Evolutionary conservation across 2,888 invertebrate genomes (phyloP), one percentile per base, ranked within the genome.

Genomic region (Cyrtodaria siliqua): DNA sequence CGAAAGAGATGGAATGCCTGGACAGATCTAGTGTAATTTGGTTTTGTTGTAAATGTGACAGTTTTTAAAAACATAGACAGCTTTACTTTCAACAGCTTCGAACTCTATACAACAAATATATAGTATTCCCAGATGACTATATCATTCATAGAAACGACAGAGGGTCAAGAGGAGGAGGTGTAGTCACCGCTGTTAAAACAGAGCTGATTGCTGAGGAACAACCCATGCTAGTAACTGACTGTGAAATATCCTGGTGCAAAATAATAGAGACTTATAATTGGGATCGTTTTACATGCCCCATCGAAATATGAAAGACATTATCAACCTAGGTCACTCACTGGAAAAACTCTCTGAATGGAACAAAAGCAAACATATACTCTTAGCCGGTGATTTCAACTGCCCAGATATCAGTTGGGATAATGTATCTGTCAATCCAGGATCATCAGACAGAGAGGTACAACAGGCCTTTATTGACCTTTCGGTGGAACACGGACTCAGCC

Each of bases 351-450:
- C 68, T n/a, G 8, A 20, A 0, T 3, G 24, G 2, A 24, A 16
- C 2, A 26, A 38, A 50, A 52, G 60, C 1, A 66, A 69, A 26
- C 64, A 73, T 40, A 70, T 71, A 20, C 62, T 77, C 8, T 0
- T 72, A 6, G 67, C 66, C 6, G 73, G 68, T 1, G 69, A 78
- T 44, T 73, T 78, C 60, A 78, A 73, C 59, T 78, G 78, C 38
- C 78, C 73, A 24, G 33, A 78, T 53, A 72, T 61, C 9, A 29
- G 64, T 18, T 80, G 69, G 73, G 9, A 27, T 4, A 69, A 38
- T 16, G 4, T 62, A 27, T 20, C 55, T 16, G 55, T 63, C 12
- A 47, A 59, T 0, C 55, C 38, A 12, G 53, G 66, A 18, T 73
- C 62, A 1, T 18, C 56, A 8, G 69, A 78, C 29, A 42, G 52